Percentiles rank a stretch among this genome's conserved stretches.
Evolutionary conservation across 1,140 invertebrate species (phyloP).

Genomic region (Drosophila kikkawai): DNA sequence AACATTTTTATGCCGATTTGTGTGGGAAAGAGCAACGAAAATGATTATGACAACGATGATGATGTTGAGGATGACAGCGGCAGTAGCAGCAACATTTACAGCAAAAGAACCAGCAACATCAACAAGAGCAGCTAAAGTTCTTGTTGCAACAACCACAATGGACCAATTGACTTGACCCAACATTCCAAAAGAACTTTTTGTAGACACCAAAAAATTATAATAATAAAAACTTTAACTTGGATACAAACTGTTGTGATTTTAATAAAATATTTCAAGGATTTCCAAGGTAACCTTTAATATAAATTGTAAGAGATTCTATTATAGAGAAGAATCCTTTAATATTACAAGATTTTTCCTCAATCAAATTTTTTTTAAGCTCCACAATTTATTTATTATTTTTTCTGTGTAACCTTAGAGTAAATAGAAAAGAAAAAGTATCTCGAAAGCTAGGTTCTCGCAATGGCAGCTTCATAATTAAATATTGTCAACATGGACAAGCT

Average conservation of each 20-base stretch:
- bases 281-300: neutral
- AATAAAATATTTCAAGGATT: neutral
- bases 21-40: slow-evolving; percentile 79
- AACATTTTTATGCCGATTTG: slow-evolving; percentile 55
- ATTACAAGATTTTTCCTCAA: no score
- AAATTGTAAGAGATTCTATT: neutral
- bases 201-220: neutral
- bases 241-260: no score
- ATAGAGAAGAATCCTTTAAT: neutral
- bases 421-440: slow-evolving; percentile 19
- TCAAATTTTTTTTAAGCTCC: no score
- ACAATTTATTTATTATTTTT: slow-evolving; percentile 35
- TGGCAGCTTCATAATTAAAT: slow-evolving; percentile 72
- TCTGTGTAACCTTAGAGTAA: neutral
- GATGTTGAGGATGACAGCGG: slow-evolving; percentile 37
- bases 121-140: slow-evolving; percentile 34
- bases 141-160: slow-evolving; percentile 27
- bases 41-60: slow-evolving; percentile 70
- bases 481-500: slow-evolving; percentile 62
- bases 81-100: slow-evolving; percentile 1
- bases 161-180: slow-evolving; percentile 61
- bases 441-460: slow-evolving; percentile 54
- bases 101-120: slow-evolving; percentile 6
- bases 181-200: neutral
- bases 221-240: neutral